Base-by-base conservation (phyloP, 1,140 invertebrate genomes). In the Bombus superbus region DNA sequence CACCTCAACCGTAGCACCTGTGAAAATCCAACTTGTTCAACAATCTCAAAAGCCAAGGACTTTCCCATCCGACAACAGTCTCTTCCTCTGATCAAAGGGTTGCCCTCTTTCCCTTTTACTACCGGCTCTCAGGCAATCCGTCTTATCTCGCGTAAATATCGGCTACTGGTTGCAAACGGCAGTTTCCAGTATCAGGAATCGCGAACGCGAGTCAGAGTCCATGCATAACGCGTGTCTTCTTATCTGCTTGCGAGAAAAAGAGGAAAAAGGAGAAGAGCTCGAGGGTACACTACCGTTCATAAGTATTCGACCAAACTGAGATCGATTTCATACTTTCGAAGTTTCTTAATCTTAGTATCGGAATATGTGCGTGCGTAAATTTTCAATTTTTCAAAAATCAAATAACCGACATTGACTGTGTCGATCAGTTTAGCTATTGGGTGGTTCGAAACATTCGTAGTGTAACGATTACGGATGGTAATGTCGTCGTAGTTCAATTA, bases 151-250 rank as follows among this genome's bases (percentile, higher is more conserved):
- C n/a, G 11, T 15, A 44, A 66, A 53, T 64, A 69, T 82, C 71
- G 57, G 71, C 15, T 64, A 47, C 44, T 35, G 42, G 40, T 64
- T 42, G 75, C 79, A 72, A 59, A n/a, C 59, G 64, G 75, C 75
- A 78, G 38, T 59, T 59, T 42, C 75, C 40, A 40, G 64, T 78
- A 83, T 83, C 74, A 69, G 53, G 68, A 78, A 69, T 83, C 68
- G 74, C 74, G 64, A 68, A 68, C 18, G 44, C 44, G 53, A 35
- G 47, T 32, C 78, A 80, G 40, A 11, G 53, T 69, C 64, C 74
- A 57, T 78, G 82, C 82, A 83, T 83, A 83, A 83, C 83, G 66
- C 53, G 76, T 35, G 38, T 66, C 40, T 25, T 32, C 57, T 68
- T 57, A 69, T 78, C 40, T 62, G 57, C 13, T 35, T 28, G 44